These are phyloP conservation scores for Drosophila yakuba DNA, from an alignment of 1,140 invertebrate species.

Conservation along the genomic window DNA sequence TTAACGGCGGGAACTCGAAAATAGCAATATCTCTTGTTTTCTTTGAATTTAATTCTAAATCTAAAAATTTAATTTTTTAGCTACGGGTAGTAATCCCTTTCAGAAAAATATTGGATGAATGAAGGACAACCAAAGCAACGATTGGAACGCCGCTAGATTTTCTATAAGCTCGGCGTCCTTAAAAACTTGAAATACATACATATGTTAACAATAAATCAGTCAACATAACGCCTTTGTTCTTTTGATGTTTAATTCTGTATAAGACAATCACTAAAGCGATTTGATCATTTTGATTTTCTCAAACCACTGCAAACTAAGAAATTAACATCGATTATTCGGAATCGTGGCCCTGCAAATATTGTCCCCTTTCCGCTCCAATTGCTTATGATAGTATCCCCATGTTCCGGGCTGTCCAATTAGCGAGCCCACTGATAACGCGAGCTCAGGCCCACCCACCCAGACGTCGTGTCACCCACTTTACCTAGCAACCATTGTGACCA, in stretches of 20 bases:
- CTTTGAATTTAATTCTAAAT: no score
- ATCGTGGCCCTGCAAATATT: slow-evolving; percentile 13
- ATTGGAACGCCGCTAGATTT: no score
- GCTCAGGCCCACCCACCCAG: not conserved
- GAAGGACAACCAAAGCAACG: no score
- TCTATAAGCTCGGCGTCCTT: no score
- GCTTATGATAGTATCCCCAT: slow-evolving; percentile 20
- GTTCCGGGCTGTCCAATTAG: slow-evolving; percentile 43
- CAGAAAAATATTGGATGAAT: no score
- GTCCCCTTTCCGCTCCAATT: slow-evolving; percentile 8
- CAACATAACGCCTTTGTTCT: no score
- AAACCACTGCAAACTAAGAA: not conserved
- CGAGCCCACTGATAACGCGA: slow-evolving; percentile 21
- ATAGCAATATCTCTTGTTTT: no score
- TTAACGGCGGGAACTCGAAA: no score
- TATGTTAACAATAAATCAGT: no score
- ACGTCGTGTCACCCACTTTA: not conserved
- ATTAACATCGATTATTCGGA: slow-evolving; percentile 27
- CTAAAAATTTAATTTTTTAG: no score
- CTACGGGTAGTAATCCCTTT: accelerated
- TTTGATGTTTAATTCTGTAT: no score
- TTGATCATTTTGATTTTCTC: slow-evolving; percentile 1
- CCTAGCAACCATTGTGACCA: slow-evolving; percentile 70
- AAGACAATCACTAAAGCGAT: not conserved
- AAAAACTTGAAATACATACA: no score